Evolutionary conservation across 2,888 invertebrate species (phyloP), one percentile per base, ranked within the genome.

Genomic region (Glomeris marginata): DNA sequence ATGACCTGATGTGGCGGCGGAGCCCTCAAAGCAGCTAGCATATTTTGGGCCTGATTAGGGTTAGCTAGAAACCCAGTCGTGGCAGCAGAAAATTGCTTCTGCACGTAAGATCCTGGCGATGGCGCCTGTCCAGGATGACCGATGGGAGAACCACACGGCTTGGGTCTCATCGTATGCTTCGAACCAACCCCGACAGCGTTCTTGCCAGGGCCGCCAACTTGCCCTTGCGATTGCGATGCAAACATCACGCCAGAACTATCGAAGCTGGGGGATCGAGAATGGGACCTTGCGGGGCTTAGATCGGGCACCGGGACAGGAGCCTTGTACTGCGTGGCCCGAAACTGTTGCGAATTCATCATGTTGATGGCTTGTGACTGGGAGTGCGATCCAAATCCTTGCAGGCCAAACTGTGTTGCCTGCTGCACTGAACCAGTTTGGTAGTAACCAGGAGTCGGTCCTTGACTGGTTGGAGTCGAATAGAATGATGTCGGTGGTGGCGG

Each of bases 401-500:
- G 62, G 18, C 72, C 69, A 58, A 69, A 72, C 51, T 61, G 69
- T 44, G 71, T 59, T 13, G 67, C 64, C 35, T 57, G 56, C 38
- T 54, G 51, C 34, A 55, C 55, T n/a, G 54, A 55, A 22, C 57
- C 63, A 60, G 55, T 60, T 62, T 52, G 64, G 61, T 41, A 64
- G 60, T 45, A 62, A 56, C 37, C 46, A 6, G 47, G 28, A 18
- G 53, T 49, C 13, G 45, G 40, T 22, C 16, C 45, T 36, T 50
- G 50, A 8, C 45, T 47, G 16, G 52, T 38, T 8, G 28, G 28
- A 5, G 52, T 41, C 15, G 73, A 72, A 63, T 72, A 74, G 58
- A 66, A 73, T 1, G 72, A 72, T 2, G 72, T 70, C 1, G 72
- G 71, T 63, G 74, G 72, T 41, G 59, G 72, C 28, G 72, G 75